A percentile compares a stretch with the other conserved stretches of the same genome.
These are phyloP conservation scores for Tinea semifulvella DNA, from an alignment of 2,888 invertebrate genomes.

Conservation along the genomic window DNA sequence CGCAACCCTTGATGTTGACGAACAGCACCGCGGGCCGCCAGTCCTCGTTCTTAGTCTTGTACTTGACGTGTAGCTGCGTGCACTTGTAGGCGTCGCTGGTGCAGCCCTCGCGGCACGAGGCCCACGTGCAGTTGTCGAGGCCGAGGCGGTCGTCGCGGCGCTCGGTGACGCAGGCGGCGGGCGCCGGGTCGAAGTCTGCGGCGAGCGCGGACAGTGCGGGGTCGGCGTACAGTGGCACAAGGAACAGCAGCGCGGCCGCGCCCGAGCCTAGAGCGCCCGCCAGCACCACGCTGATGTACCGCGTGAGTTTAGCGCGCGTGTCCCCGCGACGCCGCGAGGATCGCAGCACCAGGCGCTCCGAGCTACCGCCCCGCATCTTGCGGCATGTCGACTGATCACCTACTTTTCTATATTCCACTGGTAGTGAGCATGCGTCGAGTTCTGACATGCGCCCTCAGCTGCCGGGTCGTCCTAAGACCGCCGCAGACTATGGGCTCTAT, in stretches of 20 bases:
- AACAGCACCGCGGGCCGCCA: slow-evolving; percentile 71
- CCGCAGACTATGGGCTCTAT: too few relatives aligned
- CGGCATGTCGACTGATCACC: slow-evolving; percentile 31
- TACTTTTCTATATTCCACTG: slow-evolving; percentile 27
- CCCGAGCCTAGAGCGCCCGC: slow-evolving; percentile 55
- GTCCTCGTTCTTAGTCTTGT: slow-evolving; percentile 56
- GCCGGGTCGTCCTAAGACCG: too few relatives aligned
- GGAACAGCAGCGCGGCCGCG: slow-evolving; percentile 54
- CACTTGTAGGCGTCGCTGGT: slow-evolving; percentile 80
- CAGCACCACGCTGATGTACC: slow-evolving; percentile 52
- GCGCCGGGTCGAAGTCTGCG: slow-evolving; percentile 78
- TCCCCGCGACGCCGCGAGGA: slow-evolving; percentile 43
- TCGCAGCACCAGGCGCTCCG: slow-evolving; percentile 52
- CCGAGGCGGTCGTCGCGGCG: slow-evolving; percentile 76
- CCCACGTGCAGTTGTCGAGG: slow-evolving; percentile 82
- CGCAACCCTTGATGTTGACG: slow-evolving; percentile 86
- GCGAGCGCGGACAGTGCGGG: slow-evolving; percentile 69
- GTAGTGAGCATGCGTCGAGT: slow-evolving; percentile 10
- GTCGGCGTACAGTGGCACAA: slow-evolving; percentile 60
- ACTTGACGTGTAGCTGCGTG: slow-evolving; percentile 73
- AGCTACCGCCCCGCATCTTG: slow-evolving; percentile 59
- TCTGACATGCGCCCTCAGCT: slow-evolving; percentile 11
- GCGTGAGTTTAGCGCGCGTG: slow-evolving; percentile 48
- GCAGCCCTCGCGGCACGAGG: slow-evolving; percentile 82
- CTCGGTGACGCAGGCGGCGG: slow-evolving; percentile 77